phyloP scores from a whole-genome alignment of 2,888 invertebrate genomes.

The Yponomeuta malinellus region DNA sequence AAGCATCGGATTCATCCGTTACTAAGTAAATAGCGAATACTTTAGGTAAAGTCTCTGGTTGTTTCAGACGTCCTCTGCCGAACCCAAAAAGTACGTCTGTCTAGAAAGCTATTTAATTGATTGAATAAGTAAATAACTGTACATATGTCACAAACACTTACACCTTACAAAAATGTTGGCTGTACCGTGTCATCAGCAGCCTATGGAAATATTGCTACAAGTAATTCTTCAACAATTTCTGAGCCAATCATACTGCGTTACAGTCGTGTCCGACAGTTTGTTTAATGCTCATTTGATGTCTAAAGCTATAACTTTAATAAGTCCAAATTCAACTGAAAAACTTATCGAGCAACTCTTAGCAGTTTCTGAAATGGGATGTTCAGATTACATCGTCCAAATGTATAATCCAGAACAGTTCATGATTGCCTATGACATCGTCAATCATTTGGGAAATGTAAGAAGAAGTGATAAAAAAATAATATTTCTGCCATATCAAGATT shows the following conservation, averaged over 20 bases:
- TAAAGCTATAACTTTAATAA: constrained; percentile 35
- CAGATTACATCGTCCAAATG: constrained; percentile 59
- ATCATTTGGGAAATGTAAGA: constrained; percentile 49
- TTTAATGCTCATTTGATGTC: constrained; percentile 28
- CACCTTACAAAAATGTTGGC: constrained; percentile 29
- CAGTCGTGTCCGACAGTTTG: constrained; percentile 43
- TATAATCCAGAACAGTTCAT: constrained; percentile 51
- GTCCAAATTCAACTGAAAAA: constrained; percentile 30
- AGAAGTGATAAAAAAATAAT: constrained; percentile 63
- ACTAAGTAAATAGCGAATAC: no score
- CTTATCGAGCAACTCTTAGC: constrained; percentile 37
- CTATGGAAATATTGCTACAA: constrained; percentile 50
- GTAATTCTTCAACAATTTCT: constrained; percentile 45
- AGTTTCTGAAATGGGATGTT: constrained; percentile 63
- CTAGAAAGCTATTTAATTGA: no score
- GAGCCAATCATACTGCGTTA: constrained; percentile 46
- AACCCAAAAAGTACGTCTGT: no score
- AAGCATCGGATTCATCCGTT: no score
- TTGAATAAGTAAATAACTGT: no score
- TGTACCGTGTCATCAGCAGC: constrained; percentile 15
- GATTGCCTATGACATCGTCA: constrained; percentile 49
- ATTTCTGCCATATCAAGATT: constrained; percentile 41
- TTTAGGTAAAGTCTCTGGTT: no score
- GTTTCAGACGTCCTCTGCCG: no score
- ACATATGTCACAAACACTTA: no score